Percentiles rank a stretch among this genome's conserved stretches.
Evolutionary conservation across 1,140 invertebrate genomes (phyloP).

Genomic region (Hestina assimilis): DNA sequence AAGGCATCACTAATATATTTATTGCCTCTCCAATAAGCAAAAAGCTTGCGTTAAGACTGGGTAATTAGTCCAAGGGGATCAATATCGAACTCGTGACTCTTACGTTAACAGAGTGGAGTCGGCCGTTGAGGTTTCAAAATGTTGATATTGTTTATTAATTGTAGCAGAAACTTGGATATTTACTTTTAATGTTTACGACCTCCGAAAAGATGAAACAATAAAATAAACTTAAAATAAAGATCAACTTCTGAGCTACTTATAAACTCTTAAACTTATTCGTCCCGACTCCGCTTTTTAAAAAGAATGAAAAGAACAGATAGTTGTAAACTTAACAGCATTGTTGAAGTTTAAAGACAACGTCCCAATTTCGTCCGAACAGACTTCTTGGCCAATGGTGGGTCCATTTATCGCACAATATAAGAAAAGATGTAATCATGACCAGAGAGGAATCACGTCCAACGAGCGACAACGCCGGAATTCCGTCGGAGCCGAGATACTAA

Average conservation of each 20-base stretch:
- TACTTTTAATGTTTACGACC: background rate
- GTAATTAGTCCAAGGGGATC: no score
- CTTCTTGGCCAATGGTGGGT: background rate
- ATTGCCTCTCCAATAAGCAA: no score
- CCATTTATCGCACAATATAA: slow-evolving; percentile 62
- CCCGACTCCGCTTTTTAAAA: background rate
- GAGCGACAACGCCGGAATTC: slow-evolving; percentile 67
- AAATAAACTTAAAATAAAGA: background rate
- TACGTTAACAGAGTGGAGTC: no score
- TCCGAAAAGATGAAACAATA: background rate
- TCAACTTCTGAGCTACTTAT: background rate
- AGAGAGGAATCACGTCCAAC: slow-evolving; percentile 62
- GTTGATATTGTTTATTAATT: no score
- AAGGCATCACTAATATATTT: no score
- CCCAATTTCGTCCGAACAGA: slow-evolving; percentile 6
- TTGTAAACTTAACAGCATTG: background rate
- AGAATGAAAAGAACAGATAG: background rate
- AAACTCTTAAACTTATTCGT: background rate
- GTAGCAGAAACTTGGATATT: background rate
- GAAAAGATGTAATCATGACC: slow-evolving; percentile 62
- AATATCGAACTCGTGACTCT: no score
- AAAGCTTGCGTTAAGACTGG: no score
- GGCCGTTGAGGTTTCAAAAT: no score
- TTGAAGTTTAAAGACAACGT: slow-evolving; percentile 2
- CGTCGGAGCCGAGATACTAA: slow-evolving; percentile 40